phyloP scores from a whole-genome alignment of 2,113 vertebrate genomes.

The Sterrhoptilus dennistouni region DNA sequence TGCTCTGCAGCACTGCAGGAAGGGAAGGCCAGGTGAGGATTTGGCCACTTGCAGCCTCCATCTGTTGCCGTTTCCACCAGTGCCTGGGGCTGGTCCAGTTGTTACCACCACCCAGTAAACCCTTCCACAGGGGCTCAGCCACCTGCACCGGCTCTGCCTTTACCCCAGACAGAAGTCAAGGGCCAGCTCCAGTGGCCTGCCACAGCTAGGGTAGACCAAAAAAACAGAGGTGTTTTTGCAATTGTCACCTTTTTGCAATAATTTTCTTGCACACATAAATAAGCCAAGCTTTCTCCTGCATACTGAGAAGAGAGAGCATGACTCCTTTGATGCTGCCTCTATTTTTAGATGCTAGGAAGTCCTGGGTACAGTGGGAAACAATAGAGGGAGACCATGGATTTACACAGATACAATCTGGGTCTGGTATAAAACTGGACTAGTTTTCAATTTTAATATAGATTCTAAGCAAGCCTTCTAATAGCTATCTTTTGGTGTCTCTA shows the following conservation, averaged over 20 bases:
- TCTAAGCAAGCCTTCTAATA: background rate
- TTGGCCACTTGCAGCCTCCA: background rate
- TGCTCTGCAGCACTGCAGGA: background rate
- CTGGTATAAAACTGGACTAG: background rate
- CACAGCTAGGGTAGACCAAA: background rate
- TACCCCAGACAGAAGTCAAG: background rate
- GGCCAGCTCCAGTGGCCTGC: background rate
- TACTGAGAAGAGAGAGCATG: fast-evolving
- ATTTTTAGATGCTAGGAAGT: background rate
- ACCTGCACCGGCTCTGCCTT: background rate
- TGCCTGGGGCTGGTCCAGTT: background rate
- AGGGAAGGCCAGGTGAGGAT: background rate
- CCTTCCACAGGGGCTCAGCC: background rate
- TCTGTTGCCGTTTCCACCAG: background rate
- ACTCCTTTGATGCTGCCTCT: background rate
- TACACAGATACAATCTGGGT: background rate
- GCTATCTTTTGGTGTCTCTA: background rate
- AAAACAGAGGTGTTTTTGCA: background rate
- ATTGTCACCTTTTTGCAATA: background rate
- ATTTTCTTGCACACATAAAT: background rate
- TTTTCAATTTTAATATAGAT: background rate
- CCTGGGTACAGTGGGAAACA: background rate
- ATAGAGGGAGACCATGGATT: background rate
- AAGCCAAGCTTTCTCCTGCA: background rate
- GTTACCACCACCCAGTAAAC: background rate